Evolutionary conservation across 2,797 vertebrate species (phyloP), one percentile per base, ranked within the genome.

Genomic region (Sebastes reedi): DNA sequence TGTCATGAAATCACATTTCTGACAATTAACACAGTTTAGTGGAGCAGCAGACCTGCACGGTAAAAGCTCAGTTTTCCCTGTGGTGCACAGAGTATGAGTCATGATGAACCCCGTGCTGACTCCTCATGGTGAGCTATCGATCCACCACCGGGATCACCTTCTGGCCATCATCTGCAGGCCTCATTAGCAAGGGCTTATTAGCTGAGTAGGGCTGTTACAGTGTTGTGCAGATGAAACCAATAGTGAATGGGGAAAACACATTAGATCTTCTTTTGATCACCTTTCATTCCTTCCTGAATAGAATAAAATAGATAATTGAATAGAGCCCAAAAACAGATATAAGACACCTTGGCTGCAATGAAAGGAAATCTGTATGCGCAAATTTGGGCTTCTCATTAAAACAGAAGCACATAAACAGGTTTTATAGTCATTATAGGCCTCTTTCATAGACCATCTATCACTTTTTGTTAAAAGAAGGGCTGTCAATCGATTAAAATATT

Each of bases 171-270:
- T 92, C 92, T 91, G 87, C 76, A 68, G 83, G 90, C 90, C 89
- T 95, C 92, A 94, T 95, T 94, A 95, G 89, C 90, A 85, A 67
- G 78, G 87, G 84, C 88, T 94, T 94, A 94, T 93, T 94, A 92
- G 75, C 86, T 86, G 87, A 93, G 83, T 46, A 42, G 86, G 79
- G 73, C 84, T 87, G 77, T 85, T 88, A 81, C 79, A 87, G 81
- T 77, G 80, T 64, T 78, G 81, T 88, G 80, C 73, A 86, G 82
- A 85, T 80, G 83, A 82, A 89, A 76, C 82, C 68, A 64, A 29
- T 22, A 9, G 73, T 75, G 72, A 88, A 83, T 20, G n/a, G 27
- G 72, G 64, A 82, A 83, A 83, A 87, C 36, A 64, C 73, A 72
- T 89, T 89, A 67, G 78, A 86, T 91, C 68, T 78, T 46, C 62